Evolutionary conservation across 2,888 invertebrate genomes (phyloP).

Genomic region (Phrixothrix hirtus): DNA sequence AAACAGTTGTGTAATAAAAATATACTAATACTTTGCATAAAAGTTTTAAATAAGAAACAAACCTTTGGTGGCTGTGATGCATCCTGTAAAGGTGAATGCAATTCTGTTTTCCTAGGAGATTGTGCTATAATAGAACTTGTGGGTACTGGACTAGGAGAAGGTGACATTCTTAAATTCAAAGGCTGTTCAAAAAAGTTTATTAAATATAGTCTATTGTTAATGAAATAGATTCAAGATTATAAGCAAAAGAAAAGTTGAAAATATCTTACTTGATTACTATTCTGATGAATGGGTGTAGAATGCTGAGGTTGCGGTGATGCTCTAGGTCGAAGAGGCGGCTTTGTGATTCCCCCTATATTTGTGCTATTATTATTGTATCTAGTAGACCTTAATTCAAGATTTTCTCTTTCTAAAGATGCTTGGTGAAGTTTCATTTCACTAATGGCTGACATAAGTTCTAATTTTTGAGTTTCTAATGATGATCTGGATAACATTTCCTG

Average conservation of each 20-base stretch:
- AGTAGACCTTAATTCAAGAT: slow-evolving; percentile 71
- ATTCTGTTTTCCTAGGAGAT: slow-evolving; percentile 46
- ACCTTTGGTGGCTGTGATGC: slow-evolving; percentile 37
- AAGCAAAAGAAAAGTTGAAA: too few species aligned
- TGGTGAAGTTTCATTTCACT: slow-evolving; percentile 89
- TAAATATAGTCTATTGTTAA: too few species aligned
- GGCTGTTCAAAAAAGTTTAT: too few species aligned
- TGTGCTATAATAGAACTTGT: slow-evolving; percentile 39
- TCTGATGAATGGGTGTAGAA: slow-evolving; percentile 54
- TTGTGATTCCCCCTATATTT: slow-evolving; percentile 45
- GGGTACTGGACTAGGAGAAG: slow-evolving; percentile 57
- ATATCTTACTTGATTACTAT: slow-evolving; percentile 44
- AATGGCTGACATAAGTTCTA: slow-evolving; percentile 90
- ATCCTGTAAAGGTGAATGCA: slow-evolving; percentile 35
- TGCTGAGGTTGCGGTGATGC: slow-evolving; percentile 55
- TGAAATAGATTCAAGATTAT: too few species aligned
- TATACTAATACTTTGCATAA: too few species aligned
- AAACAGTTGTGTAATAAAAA: slow-evolving; percentile 1
- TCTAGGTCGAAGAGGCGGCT: slow-evolving; percentile 49
- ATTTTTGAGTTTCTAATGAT: slow-evolving; percentile 90
- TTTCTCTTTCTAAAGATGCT: slow-evolving; percentile 85
- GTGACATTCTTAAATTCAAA: slow-evolving; percentile 50
- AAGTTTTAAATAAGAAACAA: neutral
- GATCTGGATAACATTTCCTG: slow-evolving; percentile 87
- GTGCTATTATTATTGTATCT: slow-evolving; percentile 49